Evolutionary conservation across 2,113 vertebrate species (phyloP).

Genomic region (Oreochromis tanganicae): DNA sequence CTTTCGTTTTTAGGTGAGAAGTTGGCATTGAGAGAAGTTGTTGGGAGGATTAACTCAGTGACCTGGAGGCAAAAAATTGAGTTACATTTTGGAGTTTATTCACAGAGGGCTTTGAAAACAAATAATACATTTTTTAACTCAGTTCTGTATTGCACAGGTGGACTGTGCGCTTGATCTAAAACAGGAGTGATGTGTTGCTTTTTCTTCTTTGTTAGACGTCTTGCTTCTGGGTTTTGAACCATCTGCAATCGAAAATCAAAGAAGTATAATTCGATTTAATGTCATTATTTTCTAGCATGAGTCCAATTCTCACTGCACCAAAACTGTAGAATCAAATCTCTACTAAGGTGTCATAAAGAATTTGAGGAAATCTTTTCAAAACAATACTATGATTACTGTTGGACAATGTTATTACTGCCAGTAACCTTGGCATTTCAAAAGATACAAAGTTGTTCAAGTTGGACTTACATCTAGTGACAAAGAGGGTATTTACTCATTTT

Average conservation of each 20-base stretch:
- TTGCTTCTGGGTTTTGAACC: background rate
- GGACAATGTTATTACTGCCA: background rate
- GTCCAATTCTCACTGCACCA: background rate
- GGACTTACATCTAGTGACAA: background rate
- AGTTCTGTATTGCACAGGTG: background rate
- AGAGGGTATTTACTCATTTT: background rate
- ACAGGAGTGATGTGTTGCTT: background rate
- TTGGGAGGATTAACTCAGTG: background rate
- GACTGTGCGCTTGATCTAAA: background rate
- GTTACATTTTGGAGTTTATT: background rate
- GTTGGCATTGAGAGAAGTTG: background rate
- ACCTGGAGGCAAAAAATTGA: background rate
- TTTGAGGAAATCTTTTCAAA: background rate
- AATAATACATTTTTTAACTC: background rate
- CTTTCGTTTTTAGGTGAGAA: background rate
- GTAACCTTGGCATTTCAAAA: background rate
- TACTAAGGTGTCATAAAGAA: background rate
- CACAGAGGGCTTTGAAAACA: background rate
- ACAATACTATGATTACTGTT: background rate
- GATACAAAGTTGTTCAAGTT: background rate
- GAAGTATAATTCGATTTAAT: background rate
- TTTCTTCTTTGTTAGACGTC: background rate
- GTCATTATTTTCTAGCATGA: background rate
- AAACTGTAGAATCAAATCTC: background rate
- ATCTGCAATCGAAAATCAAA: background rate